Conservation (phyloP, 2,888 invertebrate species). For the Cartodere bifasciata region DNA sequence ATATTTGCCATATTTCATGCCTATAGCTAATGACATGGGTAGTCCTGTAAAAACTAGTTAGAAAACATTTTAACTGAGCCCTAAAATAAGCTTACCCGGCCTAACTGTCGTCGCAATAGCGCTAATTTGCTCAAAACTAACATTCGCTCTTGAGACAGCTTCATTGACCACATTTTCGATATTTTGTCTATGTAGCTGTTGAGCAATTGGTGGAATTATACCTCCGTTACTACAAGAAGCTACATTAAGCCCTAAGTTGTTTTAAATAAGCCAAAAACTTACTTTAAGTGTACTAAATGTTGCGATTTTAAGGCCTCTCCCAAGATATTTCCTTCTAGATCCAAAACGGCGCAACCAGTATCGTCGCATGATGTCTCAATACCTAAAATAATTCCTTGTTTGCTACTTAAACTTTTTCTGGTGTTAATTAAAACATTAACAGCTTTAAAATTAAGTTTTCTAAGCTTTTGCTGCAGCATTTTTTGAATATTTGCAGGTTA, state of each 20-base stretch:
- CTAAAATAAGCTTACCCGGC: constrained; percentile 44
- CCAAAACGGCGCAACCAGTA: constrained; percentile 83
- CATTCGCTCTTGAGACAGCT: constrained; percentile 47
- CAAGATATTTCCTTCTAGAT: constrained; percentile 54
- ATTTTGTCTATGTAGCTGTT: constrained; percentile 64
- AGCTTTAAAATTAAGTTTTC: too few relatives aligned
- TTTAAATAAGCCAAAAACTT: constrained; percentile 22
- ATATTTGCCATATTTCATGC: constrained; percentile 69
- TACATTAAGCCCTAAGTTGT: too few relatives aligned
- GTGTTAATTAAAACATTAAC: too few relatives aligned
- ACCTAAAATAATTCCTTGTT: too few relatives aligned
- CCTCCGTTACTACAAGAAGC: constrained; percentile 59
- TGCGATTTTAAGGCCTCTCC: constrained; percentile 78
- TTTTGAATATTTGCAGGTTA: too few relatives aligned
- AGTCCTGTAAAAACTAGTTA: constrained; percentile 50
- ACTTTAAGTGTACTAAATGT: constrained; percentile 60
- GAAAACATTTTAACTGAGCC: too few relatives aligned
- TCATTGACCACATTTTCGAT: constrained; percentile 61
- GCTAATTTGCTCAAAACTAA: constrained; percentile 54
- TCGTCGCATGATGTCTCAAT: constrained; percentile 98
- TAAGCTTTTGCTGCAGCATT: too few relatives aligned
- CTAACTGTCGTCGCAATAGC: constrained; percentile 86
- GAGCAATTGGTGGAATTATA: constrained; percentile 78
- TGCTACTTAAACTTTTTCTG: too few relatives aligned
- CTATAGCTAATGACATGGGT: constrained; percentile 62